A percentile compares a stretch with the other conserved stretches of the same genome.
These are phyloP conservation scores for Tetheella fluctuosa DNA, from an alignment of 2,888 invertebrate genomes.

Conservation along the genomic window DNA sequence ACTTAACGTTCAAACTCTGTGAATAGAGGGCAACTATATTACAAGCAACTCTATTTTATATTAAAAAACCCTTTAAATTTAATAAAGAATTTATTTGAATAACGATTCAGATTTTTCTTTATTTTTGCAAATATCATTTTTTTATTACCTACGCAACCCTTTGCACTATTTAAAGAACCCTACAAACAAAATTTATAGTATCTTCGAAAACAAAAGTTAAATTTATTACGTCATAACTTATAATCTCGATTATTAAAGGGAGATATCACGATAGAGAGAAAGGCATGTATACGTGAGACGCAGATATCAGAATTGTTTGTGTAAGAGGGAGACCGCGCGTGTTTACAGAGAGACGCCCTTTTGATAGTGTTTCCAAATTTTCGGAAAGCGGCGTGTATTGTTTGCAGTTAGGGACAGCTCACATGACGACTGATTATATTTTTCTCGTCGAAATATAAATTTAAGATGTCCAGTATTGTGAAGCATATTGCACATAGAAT, in stretches of 20 bases:
- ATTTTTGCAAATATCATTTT: conserved; percentile 9
- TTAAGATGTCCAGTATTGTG: neutral
- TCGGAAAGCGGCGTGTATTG: conserved; percentile 77
- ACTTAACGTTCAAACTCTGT: no score
- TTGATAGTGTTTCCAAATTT: conserved; percentile 84
- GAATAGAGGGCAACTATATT: no score
- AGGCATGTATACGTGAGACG: conserved; percentile 32
- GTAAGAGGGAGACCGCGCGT: conserved; percentile 55
- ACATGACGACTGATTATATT: conserved; percentile 54
- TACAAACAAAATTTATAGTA: conserved; percentile 12
- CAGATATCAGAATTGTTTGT: conserved; percentile 28
- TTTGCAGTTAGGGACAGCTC: conserved; percentile 59
- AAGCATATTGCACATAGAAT: neutral
- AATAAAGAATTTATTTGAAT: no score
- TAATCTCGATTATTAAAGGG: conserved; percentile 61
- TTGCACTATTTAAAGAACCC: conserved; percentile 11
- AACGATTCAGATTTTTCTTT: no score
- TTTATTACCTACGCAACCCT: neutral
- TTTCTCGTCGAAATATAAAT: no score
- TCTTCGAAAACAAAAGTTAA: conserved; percentile 24
- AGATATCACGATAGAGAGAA: conserved; percentile 40
- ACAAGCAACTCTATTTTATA: no score
- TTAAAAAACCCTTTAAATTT: no score
- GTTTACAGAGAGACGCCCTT: conserved; percentile 76
- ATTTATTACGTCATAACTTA: conserved; percentile 61